phyloP scores from a whole-genome alignment of 2,113 vertebrate species.

The Paedocypris sp. region DNA sequence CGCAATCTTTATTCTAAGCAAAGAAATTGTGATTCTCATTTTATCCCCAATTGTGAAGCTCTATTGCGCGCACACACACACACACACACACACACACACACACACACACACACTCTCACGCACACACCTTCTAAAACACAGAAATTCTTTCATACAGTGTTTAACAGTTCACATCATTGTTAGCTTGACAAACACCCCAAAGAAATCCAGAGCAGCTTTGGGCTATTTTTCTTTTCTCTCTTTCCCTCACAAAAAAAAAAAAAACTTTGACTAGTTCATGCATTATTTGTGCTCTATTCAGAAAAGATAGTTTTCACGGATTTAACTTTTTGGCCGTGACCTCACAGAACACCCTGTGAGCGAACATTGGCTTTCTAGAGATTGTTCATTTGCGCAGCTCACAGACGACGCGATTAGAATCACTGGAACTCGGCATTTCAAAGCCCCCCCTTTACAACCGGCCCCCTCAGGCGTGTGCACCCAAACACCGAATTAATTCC shows the following conservation, averaged over 20 bases:
- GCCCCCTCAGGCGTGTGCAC: slow-evolving; percentile 3
- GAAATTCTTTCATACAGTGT: not conserved
- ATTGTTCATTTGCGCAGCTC: not conserved
- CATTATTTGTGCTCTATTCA: slow-evolving; percentile 9
- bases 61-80: too few relatives aligned
- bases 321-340: not conserved
- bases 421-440: not conserved
- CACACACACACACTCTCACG: too few relatives aligned
- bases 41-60: too few relatives aligned
- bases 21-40: too few relatives aligned
- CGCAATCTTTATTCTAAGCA: too few relatives aligned
- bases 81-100: too few relatives aligned
- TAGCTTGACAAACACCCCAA: not conserved
- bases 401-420: not conserved
- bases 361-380: not conserved
- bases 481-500: slow-evolving; percentile 23
- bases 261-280: slow-evolving; percentile 3
- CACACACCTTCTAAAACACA: too few relatives aligned
- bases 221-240: not conserved
- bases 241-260: too few relatives aligned
- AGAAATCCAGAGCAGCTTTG: not conserved
- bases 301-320: slow-evolving; percentile 10
- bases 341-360: slow-evolving; percentile 1
- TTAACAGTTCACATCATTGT: not conserved
- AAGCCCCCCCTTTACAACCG: not conserved